These are phyloP conservation scores for Dendrophyllia cribrosa DNA, from an alignment of 64 coral and sea anemone genomes.

Conservation along the genomic window DNA sequence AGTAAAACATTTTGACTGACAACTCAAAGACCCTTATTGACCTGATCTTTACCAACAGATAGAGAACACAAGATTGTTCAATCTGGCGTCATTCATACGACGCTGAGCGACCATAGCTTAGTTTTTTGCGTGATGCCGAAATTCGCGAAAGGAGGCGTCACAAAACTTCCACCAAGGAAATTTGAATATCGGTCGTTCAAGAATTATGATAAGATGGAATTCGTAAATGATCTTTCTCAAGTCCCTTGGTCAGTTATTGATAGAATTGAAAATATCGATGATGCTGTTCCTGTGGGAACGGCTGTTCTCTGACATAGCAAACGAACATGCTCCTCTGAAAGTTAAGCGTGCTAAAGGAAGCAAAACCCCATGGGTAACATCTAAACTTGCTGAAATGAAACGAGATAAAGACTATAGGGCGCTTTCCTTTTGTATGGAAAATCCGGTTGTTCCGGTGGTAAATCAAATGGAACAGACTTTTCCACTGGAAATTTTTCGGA, in stretches of 20 bases:
- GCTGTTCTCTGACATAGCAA: slow-evolving; percentile 47
- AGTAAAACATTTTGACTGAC: no score
- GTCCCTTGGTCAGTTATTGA: slow-evolving; percentile 54
- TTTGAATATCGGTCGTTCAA: slow-evolving; percentile 49
- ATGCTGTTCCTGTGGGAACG: slow-evolving; percentile 39
- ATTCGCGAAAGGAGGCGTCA: slow-evolving; percentile 49
- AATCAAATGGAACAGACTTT: no score
- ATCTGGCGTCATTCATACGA: slow-evolving; percentile 37
- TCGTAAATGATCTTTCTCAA: slow-evolving; percentile 55
- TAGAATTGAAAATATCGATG: slow-evolving; percentile 23
- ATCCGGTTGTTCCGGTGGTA: no score
- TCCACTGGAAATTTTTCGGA: no score
- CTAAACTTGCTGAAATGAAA: slow-evolving; percentile 10
- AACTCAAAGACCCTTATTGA: slow-evolving; percentile 60
- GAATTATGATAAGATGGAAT: slow-evolving; percentile 43
- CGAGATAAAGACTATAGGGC: no score
- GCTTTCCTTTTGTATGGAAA: no score
- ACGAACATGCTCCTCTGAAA: slow-evolving; percentile 40
- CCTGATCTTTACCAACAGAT: slow-evolving; percentile 61
- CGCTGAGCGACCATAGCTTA: slow-evolving; percentile 62
- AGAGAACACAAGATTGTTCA: slow-evolving; percentile 62
- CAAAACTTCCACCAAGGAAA: slow-evolving; percentile 19
- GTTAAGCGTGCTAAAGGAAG: not conserved
- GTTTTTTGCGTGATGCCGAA: slow-evolving; percentile 67
- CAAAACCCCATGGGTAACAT: not conserved